Evolutionary conservation across 1,140 invertebrate genomes (phyloP).

Genomic region (Papilio polyxenes): DNA sequence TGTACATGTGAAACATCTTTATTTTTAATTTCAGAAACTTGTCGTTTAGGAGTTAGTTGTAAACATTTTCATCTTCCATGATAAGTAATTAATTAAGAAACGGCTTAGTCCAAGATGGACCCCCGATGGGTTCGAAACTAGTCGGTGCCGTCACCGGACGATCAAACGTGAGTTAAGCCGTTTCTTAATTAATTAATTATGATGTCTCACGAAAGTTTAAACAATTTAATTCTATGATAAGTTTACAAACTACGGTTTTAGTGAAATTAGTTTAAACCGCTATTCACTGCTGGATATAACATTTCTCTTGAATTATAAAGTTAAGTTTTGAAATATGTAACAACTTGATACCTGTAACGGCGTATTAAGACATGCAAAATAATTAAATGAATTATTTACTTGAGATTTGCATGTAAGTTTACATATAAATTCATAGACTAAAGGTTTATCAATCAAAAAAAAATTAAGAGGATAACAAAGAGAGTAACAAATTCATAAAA

Average conservation of each 20-base stretch:
- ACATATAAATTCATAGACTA: too few species aligned
- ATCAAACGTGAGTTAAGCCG: too few species aligned
- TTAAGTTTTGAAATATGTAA: background rate
- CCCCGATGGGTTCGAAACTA: too few species aligned
- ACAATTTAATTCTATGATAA: background rate
- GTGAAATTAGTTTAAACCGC: constrained; percentile 17
- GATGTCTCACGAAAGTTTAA: too few species aligned
- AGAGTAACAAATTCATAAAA: too few species aligned
- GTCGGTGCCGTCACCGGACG: too few species aligned
- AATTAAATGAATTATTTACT: background rate
- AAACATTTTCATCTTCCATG: background rate
- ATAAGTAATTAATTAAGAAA: too few species aligned
- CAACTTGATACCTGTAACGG: background rate
- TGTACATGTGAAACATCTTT: background rate
- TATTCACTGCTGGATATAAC: background rate
- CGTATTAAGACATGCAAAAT: background rate
- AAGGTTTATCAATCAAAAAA: too few species aligned
- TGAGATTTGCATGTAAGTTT: background rate
- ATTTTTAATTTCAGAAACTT: background rate
- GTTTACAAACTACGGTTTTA: constrained; percentile 9
- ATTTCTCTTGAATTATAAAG: background rate
- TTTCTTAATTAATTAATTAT: too few species aligned
- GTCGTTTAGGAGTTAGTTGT: background rate
- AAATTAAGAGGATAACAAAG: too few species aligned
- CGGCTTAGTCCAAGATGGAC: too few species aligned